Base-by-base conservation (phyloP, 2,888 invertebrate genomes). In the Drosophila nigricruria region DNA sequence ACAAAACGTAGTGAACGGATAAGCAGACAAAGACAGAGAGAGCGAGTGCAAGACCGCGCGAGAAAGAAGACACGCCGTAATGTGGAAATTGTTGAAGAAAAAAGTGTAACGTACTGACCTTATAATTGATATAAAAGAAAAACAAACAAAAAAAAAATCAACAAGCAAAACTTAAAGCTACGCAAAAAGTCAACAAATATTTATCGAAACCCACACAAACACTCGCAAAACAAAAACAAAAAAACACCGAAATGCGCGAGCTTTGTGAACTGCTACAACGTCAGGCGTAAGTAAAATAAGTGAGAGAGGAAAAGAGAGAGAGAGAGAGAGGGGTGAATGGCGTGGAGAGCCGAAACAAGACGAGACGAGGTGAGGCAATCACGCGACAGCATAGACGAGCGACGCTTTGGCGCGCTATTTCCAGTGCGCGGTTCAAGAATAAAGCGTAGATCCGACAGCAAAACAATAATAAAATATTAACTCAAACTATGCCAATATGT, bases 61-160 rank as follows among this genome's bases (percentile, higher is more conserved):
- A 25, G 9, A 40, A 9, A 18, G 40, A 40, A 18, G 40, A 9
- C 10, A 34, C 12, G 20, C 20, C 34, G 47, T 59, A 23, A 84
- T 79, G 82, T 43, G 72, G 61, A 84, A 73, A 50, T 52, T 38
- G n/a, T 36, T 84, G 18, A 72, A 47, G 58, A 57, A 25, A 40
- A 77, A 77, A 79, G 30, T 81, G 82, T 83, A 84, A 83, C 62
- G 80, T 81, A 80, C 65, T 65, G 32, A 10, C 38, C 40, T 42
- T 43, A 49, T 5, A 45, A 62, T 54, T 45, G 12, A 50, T 23
- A 67, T 30, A 34, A 9, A 25, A 36, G 38, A n/a, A 56, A 59
- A 36, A 59, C 34, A 32, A 16, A n/a, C 52, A 59, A 36, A 59
- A 34, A 32, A 16, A 54, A 40, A 38, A 47, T 18, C n/a, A 32